phyloP scores from a whole-genome alignment of 2,888 invertebrate species.

The Cetonia aurata region DNA sequence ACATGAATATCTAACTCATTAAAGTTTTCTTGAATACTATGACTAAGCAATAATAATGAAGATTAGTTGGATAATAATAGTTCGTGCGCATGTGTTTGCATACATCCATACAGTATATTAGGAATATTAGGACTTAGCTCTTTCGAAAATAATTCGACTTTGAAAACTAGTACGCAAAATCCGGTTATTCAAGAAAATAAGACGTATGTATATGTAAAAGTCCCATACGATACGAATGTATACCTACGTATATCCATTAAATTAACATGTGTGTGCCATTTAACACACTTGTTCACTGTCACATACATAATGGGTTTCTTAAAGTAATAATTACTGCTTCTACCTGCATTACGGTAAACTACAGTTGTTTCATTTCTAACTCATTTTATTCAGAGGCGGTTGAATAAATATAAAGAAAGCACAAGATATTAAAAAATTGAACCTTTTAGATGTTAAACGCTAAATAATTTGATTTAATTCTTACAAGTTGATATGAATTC shows the following conservation, averaged over 20 bases:
- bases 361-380: conserved; percentile 25
- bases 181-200: conserved; percentile 27
- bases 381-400: conserved; percentile 6
- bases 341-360: conserved; percentile 30
- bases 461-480: no score
- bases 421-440: neutral
- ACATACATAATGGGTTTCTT: conserved; percentile 36
- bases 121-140: neutral
- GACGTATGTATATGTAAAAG: neutral
- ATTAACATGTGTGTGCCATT: conserved; percentile 34
- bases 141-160: conserved; percentile 21
- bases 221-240: conserved; percentile 5
- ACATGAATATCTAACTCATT: no score
- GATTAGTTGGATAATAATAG: no score
- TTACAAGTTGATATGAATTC: no score
- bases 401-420: conserved; percentile 5
- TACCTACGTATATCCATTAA: conserved; percentile 23
- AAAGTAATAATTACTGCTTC: conserved; percentile 22
- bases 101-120: neutral
- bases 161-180: conserved; percentile 34
- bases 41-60: no score
- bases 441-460: no score
- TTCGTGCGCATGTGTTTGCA: neutral
- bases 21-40: no score
- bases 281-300: conserved; percentile 40